These are phyloP conservation scores for Stenopsyche tienmushanensis DNA, from an alignment of 1,140 invertebrate genomes.

Conservation along the genomic window DNA sequence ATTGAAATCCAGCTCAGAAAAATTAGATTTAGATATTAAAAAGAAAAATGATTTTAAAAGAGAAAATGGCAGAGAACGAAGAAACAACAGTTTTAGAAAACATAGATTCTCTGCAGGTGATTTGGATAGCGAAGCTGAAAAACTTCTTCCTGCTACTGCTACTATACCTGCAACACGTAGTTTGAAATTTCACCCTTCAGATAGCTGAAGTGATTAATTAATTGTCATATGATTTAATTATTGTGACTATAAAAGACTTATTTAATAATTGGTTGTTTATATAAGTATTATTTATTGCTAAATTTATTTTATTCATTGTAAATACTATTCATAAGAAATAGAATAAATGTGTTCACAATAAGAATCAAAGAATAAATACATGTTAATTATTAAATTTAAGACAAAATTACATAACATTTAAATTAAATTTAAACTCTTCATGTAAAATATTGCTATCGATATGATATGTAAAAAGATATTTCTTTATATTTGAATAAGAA, in stretches of 20 bases:
- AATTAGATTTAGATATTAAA: slow-evolving; percentile 37
- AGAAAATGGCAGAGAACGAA: slow-evolving; percentile 47
- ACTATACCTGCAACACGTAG: slow-evolving; percentile 52
- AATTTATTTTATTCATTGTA: slow-evolving; percentile 17
- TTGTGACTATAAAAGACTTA: slow-evolving; percentile 17
- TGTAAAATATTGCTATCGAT: neutral
- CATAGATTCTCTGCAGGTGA: slow-evolving; percentile 54
- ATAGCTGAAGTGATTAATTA: slow-evolving; percentile 29
- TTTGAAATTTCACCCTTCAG: slow-evolving; percentile 47
- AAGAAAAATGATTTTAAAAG: slow-evolving; percentile 41
- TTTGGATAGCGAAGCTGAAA: slow-evolving; percentile 50
- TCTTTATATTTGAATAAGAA: slow-evolving; percentile 1
- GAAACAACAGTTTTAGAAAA: slow-evolving; percentile 46
- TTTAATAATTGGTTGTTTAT: slow-evolving; percentile 15
- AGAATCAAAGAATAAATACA: neutral
- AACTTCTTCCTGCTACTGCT: slow-evolving; percentile 47
- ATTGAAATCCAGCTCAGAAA: slow-evolving; percentile 35
- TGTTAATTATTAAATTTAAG: slow-evolving; percentile 25
- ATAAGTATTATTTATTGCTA: slow-evolving; percentile 4
- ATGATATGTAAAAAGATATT: neutral
- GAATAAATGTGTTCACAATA: slow-evolving; percentile 25
- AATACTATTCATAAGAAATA: slow-evolving; percentile 13
- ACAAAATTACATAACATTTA: neutral
- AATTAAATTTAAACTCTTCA: neutral
- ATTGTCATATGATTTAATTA: slow-evolving; percentile 8